Evolutionary conservation across 1,140 invertebrate species (phyloP), one percentile per base, ranked within the genome.

Genomic region (Cylas formicarius): DNA sequence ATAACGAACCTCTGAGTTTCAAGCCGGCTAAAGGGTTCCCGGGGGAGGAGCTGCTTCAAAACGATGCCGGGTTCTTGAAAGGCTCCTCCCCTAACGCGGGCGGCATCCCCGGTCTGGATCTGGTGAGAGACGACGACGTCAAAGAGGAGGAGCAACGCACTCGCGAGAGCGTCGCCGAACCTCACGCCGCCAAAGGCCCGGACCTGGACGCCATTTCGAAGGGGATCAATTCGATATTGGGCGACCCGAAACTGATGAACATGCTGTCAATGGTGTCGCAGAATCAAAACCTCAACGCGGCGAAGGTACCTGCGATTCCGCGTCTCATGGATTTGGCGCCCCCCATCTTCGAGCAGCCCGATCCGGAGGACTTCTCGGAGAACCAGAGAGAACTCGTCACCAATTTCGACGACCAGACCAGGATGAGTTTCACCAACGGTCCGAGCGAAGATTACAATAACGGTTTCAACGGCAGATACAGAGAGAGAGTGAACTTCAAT

Each of bases 21-120:
- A 62, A 62, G 41, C 11, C 13, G 24, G 17, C 24, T 21, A 35
- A 34, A n/a, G 22, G 24, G 2, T 18, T 31, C 24, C 4, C 21
- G 21, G 43, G 42, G 36, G 24, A 21, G 11, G 29, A 37, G 2
- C 5, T 20, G 4, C n/a, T 26, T 4, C 46, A 32, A 23, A 19
- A 36, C 33, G 31, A 44, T 10, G 28, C 17, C 11, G 41, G 48
- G 16, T 56, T 56, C 33, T 24, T 61, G 16, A 53, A 58, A 32
- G 35, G 47, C 23, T 45, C 52, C 19, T 39, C 46, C 17, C 27
- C 56, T 11, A 32, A 38, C 28, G 18, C 42, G 37, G 70, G 70
- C 50, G 75, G 72, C 22, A 81, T 81, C 48, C 78, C 78, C 8
- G 78, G 78, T 7, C 67, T 81, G 27, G 78, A 81, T 69, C 68